A percentile compares a stretch with the other conserved stretches of the same genome.
These are phyloP conservation scores for Amaurobius ferox DNA, from an alignment of 2,888 invertebrate genomes.

Conservation along the genomic window DNA sequence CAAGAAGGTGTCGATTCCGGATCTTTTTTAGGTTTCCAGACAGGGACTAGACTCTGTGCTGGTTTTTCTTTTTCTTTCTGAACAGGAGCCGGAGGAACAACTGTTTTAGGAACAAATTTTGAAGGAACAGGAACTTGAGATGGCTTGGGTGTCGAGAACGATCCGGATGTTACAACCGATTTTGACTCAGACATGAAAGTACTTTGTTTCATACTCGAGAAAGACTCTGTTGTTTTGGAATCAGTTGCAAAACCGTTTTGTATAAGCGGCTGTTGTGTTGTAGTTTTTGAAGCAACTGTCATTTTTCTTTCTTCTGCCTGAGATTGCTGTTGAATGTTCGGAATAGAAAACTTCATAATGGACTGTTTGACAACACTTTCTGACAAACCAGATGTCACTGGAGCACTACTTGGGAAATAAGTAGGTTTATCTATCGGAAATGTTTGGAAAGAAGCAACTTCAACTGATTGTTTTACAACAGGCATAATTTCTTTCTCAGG, in stretches of 20 bases:
- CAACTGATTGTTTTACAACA: neutral
- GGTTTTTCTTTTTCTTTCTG: constrained; percentile 21
- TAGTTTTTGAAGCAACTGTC: neutral
- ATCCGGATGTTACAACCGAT: constrained; percentile 12
- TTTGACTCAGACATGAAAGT: constrained; percentile 50
- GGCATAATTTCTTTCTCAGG: neutral
- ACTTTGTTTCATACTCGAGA: constrained; percentile 38
- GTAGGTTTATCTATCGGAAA: neutral
- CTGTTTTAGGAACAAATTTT: constrained; percentile 37
- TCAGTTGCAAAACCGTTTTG: constrained; percentile 45
- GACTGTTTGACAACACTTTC: constrained; percentile 61
- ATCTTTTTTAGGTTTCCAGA: constrained; percentile 30
- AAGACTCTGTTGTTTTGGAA: constrained; percentile 22
- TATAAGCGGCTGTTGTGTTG: constrained; percentile 11
- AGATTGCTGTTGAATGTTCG: constrained; percentile 7
- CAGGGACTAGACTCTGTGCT: neutral
- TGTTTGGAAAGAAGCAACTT: neutral
- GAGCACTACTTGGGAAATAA: neutral
- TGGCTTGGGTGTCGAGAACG: neutral
- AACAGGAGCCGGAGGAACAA: neutral
- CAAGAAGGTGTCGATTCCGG: constrained; percentile 13
- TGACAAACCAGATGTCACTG: constrained; percentile 24
- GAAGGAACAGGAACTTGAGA: constrained; percentile 28
- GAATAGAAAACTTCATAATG: constrained; percentile 52
- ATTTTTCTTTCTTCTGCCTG: constrained; percentile 26